Evolutionary conservation across 2,797 vertebrate genomes (phyloP), one percentile per base, ranked within the genome.

Genomic region (Mastacembelus armatus): DNA sequence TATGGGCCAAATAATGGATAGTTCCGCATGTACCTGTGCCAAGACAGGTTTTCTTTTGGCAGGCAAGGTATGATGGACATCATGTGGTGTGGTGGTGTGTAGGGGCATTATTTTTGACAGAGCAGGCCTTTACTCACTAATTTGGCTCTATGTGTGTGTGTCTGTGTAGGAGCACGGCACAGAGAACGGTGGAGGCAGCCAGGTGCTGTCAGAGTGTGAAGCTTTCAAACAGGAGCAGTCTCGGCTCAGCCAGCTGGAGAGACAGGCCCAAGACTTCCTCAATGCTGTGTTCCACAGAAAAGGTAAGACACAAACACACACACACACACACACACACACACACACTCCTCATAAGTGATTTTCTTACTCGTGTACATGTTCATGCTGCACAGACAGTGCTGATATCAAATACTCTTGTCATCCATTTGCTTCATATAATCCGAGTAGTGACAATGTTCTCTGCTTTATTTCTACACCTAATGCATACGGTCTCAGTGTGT

Each of bases 211-310:
- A 85, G 93, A 94, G 93, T 93, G 93, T 65, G 95, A 95, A 89
- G 94, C 95, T 83, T 91, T 94, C 89, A 98, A 95, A 91, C 95
- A 94, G 91, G 96, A 97, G 88, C 94, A 95, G 94, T 94, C 95
- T 91, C 95, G 94, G 91, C 95, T 97, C 94, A 95, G 93, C 93
- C 95, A 94, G 88, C 95, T 98, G 85, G 95, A 98, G 93, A 97
- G 93, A 93, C 96, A 97, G 95, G 96, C 97, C 64, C 95, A 98
- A 95, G 96, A 97, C 89, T 98, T 98, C 93, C 95, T 98, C 96
- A 96, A 98, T 98, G 97, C 96, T 93, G 97, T 98, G 93, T 98
- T 98, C 91, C 96, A 95, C 92, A 96, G 93, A 93, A 98, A 98
- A 97, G 96, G 97, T 98, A 92, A 73, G 87, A 43, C 50, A 33